phyloP scores from a whole-genome alignment of 2,797 vertebrate species.

The Austrolebias charrua region DNA sequence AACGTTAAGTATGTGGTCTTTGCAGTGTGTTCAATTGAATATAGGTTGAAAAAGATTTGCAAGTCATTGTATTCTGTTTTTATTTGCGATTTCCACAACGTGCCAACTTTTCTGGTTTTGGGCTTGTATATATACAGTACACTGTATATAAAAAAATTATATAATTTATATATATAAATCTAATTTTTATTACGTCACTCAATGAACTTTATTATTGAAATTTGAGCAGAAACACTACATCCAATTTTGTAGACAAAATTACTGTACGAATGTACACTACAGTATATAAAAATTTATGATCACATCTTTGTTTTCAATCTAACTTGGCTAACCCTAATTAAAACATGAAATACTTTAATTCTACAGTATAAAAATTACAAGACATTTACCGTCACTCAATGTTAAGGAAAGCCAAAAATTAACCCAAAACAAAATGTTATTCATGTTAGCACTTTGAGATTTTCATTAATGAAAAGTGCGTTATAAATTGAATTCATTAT shows the following conservation, averaged over 20 bases:
- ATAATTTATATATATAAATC: no score
- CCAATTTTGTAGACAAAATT: not conserved
- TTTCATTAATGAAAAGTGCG: no score
- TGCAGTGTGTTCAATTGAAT: no score
- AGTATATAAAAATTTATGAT: conserved; percentile 23
- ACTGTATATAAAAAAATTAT: no score
- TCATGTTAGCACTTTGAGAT: no score
- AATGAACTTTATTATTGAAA: not conserved
- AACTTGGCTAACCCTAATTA: conserved; percentile 1
- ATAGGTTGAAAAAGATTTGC: no score
- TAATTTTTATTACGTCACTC: not conserved
- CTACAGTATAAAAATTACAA: conserved; percentile 15
- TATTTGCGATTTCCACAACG: no score
- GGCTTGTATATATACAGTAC: no score
- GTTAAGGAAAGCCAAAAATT: conserved; percentile 71
- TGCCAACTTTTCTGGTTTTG: no score
- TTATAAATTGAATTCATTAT: no score
- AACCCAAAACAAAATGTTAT: conserved; percentile 50
- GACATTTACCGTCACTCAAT: conserved; percentile 19
- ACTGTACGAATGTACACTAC: not conserved
- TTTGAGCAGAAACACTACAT: conserved; percentile 10
- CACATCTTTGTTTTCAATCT: conserved; percentile 9
- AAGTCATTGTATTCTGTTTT: no score
- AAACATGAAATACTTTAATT: conserved; percentile 11
- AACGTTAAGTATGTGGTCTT: no score